Evolutionary conservation across 2,113 vertebrate genomes (phyloP), one percentile per base, ranked within the genome.

Genomic region (Epinephelus moara): DNA sequence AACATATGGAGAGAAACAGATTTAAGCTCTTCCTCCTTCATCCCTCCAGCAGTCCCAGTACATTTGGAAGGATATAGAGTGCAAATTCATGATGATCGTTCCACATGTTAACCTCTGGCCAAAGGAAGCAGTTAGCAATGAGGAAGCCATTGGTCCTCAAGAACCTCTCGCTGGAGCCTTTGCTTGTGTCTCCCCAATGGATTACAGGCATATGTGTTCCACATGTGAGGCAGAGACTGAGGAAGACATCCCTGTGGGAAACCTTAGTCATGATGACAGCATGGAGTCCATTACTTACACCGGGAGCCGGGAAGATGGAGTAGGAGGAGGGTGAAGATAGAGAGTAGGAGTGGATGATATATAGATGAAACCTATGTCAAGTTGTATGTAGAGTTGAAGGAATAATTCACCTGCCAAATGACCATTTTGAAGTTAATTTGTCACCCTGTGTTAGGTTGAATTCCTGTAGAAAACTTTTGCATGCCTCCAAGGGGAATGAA

Each of bases 41-140:
- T 71, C 80, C 82, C 77, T 73, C n/a, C 47, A 57, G 70, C 69
- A 49, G 62, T 76, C 80, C 79, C 53, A 4, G 27, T 70, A 60
- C 79, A 91, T 90, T 91, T 88, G 79, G 80, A 75, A 86, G 80
- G 83, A 92, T 76, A 88, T 87, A 89, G 47, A 71, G 71, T 33
- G 42, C 17, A 66, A 80, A 76, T 71, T 66, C 76, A 55, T 8
- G 23, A 84, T 23, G 63, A 21, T 10, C 4, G 40, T 45, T 25
- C 84, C 76, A 87, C 69, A 86, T 87, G 84, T 90, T 81, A 67
- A 82, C 66, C 71, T 42, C 85, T 84, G 86, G 81, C 76, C 80
- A 90, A 14, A 83, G 78, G 84, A 90, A 89, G 84, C 82, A 74
- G 70, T 84, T 77, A 80, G 81, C 66, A 75, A 61, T 27, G 56